Evolutionary conservation across 2,797 vertebrate genomes (phyloP), one percentile per base, ranked within the genome.

Genomic region (Smutsia temminckii): DNA sequence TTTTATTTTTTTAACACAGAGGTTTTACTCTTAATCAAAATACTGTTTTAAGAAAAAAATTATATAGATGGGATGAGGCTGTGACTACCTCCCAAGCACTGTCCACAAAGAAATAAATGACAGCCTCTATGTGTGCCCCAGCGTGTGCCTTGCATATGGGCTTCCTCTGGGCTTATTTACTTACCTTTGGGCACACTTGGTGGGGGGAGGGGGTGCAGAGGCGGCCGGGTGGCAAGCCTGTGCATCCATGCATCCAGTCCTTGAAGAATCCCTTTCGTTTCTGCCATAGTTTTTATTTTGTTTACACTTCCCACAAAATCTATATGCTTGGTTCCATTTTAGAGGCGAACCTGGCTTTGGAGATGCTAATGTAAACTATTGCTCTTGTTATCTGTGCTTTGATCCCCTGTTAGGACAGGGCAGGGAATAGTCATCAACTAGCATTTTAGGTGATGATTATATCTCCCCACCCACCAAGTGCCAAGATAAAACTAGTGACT

Each of bases 121-220:
- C 53, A 34, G 71, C 53, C 11, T 80, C 53, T 51, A 20, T 75
- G 49, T 46, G 11, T 2, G 13, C 32, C 16, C 25, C 49, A 46
- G 27, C 18, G 0, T 1, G 32, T 2, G 10, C 13, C 14, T 49
- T 18, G 0, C 61, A 4, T 2, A 6, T 2, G 46, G 29, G 17
- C 42, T 69, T 77, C 40, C 46, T 59, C 0, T 6, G 49, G 84
- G 68, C 2, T 69, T 1, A 1, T 12, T 37, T 40, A 55, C 46
- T 46, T 23, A 23, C 3, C 27, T 85, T 71, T 23, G 46, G 40
- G 80, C 13, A 49, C 57, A 4, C 8, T 29, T 14, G 4, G 61
- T 9, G 46, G 46, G 14, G 11, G 32, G 55, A 10, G 46, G 7
- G 6, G 16, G 1, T 1, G 20, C 3, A 3, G 17, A 37, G 7